phyloP scores from a whole-genome alignment of 2,888 invertebrate species.

The Suillia variegata region DNA sequence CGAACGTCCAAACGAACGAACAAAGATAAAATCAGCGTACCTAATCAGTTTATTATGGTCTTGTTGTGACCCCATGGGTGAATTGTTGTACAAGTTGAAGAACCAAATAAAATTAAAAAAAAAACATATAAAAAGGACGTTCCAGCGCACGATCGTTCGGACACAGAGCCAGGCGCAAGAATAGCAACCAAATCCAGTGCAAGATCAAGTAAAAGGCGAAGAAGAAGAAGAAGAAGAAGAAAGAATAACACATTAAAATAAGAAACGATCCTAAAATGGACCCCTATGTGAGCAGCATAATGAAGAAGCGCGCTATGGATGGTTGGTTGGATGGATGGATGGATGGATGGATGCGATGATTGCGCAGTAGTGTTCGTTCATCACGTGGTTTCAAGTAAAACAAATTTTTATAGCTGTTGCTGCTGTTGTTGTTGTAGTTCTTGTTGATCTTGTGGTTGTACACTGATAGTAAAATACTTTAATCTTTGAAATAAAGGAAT shows the following conservation, averaged over 20 bases:
- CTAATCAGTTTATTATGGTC: conserved; percentile 35
- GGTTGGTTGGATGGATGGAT: too few relatives aligned
- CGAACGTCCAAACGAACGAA: too few relatives aligned
- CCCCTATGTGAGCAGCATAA: conserved; percentile 15
- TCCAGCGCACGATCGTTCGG: neutral
- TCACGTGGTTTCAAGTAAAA: conserved; percentile 17
- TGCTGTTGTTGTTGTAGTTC: neutral
- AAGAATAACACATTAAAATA: conserved; percentile 16
- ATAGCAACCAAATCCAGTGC: conserved; percentile 37
- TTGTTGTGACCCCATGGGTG: conserved; percentile 30
- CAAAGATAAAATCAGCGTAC: conserved; percentile 33
- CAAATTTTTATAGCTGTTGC: neutral
- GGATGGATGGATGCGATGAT: conserved; percentile 11
- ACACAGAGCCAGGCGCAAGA: conserved; percentile 19
- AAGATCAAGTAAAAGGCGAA: conserved; percentile 28
- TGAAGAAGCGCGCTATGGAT: neutral
- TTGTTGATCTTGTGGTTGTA: neutral
- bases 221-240: conserved; percentile 41
- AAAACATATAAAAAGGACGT: too few relatives aligned
- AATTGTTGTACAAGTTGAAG: conserved; percentile 25
- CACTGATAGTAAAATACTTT: too few relatives aligned
- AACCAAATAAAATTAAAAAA: too few relatives aligned
- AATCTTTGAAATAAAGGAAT: too few relatives aligned
- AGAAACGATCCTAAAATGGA: conserved; percentile 11
- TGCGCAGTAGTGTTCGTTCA: conserved; percentile 9